phyloP scores from a whole-genome alignment of 2,797 vertebrate genomes.

The Mormyrus proboscirostris region DNA sequence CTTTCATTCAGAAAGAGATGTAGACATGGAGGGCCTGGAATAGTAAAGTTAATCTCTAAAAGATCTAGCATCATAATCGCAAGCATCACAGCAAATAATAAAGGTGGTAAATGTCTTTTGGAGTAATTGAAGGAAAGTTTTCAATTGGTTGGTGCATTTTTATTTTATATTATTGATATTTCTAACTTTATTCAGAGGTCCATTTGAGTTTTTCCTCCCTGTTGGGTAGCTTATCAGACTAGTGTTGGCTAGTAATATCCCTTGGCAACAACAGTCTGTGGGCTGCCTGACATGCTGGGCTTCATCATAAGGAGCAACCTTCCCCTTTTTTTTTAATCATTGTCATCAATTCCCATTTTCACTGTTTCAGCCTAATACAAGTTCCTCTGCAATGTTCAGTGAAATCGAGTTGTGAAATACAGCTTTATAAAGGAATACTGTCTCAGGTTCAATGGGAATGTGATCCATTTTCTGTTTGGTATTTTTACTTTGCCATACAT shows the following conservation, averaged over 20 bases:
- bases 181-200: background rate
- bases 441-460: background rate
- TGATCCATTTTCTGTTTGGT: background rate
- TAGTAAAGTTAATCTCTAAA: background rate
- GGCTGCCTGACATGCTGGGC: slow-evolving; percentile 95
- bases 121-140: background rate
- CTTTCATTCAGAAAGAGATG: background rate
- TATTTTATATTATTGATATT: background rate
- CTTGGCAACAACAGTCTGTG: slow-evolving; percentile 95
- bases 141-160: background rate
- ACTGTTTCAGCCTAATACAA: slow-evolving; percentile 8
- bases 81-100: background rate
- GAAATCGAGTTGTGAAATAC: background rate
- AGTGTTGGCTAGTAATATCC: slow-evolving; percentile 93
- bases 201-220: slow-evolving; percentile 59
- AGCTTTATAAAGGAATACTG: background rate
- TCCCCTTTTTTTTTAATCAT: background rate
- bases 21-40: background rate
- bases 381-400: background rate
- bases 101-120: background rate
- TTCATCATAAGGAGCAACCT: slow-evolving; percentile 53
- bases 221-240: slow-evolving; percentile 99
- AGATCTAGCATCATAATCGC: background rate
- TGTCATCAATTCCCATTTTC: slow-evolving; percentile 47
- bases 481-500: background rate